Evolutionary conservation across 1,140 invertebrate genomes (phyloP).

Genomic region (Drosophila nebulosa): DNA sequence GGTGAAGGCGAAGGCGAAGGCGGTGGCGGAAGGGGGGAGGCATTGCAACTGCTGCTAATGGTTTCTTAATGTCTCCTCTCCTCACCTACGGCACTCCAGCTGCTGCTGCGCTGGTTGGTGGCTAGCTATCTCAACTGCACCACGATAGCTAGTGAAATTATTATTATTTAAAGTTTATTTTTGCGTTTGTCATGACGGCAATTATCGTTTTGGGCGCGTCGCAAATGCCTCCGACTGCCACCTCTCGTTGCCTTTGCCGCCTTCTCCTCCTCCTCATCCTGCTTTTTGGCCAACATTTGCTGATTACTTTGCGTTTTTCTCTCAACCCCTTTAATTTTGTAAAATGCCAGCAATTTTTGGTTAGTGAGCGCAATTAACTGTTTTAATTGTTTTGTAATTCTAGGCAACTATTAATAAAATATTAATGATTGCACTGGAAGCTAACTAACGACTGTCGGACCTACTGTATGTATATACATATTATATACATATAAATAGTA

Average conservation of each 20-base stretch:
- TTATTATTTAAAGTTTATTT: slow-evolving; percentile 77
- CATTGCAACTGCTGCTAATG: slow-evolving; percentile 59
- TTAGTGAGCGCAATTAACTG: slow-evolving; percentile 49
- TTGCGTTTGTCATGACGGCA: slow-evolving; percentile 73
- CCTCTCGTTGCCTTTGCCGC: neutral
- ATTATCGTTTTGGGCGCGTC: slow-evolving; percentile 60
- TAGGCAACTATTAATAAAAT: slow-evolving; percentile 22
- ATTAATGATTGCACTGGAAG: slow-evolving; percentile 43
- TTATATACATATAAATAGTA: neutral
- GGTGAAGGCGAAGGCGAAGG: too few species aligned
- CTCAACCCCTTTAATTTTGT: neutral
- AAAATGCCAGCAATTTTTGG: slow-evolving; percentile 48
- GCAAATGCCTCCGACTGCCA: neutral
- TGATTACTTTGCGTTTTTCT: slow-evolving; percentile 39
- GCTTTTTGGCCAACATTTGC: neutral
- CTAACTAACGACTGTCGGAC: neutral
- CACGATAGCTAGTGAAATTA: slow-evolving; percentile 58
- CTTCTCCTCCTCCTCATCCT: too few species aligned
- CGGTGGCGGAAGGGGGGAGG: neutral
- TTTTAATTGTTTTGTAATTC: slow-evolving; percentile 65
- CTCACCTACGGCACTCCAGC: slow-evolving; percentile 4
- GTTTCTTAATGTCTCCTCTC: slow-evolving; percentile 67
- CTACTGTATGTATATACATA: neutral
- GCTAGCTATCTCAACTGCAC: slow-evolving; percentile 14
- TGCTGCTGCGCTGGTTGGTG: neutral